Evolutionary conservation across 2,113 vertebrate genomes (phyloP).

Genomic region (Bambusicola thoracicus): DNA sequence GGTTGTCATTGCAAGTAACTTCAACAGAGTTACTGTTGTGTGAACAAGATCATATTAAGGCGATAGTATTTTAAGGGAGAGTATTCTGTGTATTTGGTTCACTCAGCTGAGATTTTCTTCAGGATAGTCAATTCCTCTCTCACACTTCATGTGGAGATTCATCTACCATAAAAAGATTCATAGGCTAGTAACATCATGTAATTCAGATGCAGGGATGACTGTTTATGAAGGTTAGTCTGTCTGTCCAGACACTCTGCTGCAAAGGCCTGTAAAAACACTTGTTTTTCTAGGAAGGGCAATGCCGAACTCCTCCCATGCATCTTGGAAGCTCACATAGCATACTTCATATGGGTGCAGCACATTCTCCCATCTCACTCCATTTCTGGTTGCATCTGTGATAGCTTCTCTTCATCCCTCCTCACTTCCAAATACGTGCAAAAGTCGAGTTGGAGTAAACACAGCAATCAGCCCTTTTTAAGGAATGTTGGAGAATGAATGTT

Average conservation of each 20-base stretch:
- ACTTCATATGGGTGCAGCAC: not conserved
- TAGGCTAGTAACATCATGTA: not conserved
- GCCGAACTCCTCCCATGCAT: not conserved
- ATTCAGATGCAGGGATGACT: not conserved
- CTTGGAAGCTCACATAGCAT: not conserved
- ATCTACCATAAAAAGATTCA: not conserved
- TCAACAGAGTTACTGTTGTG: not conserved
- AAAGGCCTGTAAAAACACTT: not conserved
- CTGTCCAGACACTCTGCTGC: not conserved
- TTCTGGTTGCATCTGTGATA: not conserved
- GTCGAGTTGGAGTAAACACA: not conserved
- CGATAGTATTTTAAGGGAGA: not conserved
- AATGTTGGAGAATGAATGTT: not conserved
- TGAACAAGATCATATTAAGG: not conserved
- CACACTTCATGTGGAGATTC: not conserved
- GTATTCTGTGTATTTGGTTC: not conserved
- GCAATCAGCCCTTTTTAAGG: not conserved
- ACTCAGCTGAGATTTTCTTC: not conserved
- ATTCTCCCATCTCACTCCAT: not conserved
- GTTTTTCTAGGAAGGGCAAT: not conserved
- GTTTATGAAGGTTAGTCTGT: not conserved
- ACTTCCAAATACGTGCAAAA: constrained; percentile 7
- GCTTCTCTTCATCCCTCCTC: not conserved
- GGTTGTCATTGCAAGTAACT: not conserved
- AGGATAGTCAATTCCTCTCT: not conserved